Conservation (phyloP, 2,113 vertebrate species). For the Plecturocebus donacophilus region DNA sequence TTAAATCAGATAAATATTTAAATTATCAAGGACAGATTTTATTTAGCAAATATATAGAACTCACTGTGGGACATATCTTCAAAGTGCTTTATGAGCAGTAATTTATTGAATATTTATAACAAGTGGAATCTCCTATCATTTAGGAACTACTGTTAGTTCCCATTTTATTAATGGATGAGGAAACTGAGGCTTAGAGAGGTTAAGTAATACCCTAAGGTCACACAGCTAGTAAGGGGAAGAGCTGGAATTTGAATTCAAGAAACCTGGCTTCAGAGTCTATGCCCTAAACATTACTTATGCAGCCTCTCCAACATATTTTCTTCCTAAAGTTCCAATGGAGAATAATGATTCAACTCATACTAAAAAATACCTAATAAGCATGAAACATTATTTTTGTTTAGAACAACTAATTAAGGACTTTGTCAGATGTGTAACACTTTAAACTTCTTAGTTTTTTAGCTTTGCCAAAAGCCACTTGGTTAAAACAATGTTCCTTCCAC, state of each 20-base stretch:
- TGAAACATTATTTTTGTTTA: neutral
- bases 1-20: conserved; percentile 37
- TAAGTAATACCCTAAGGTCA: neutral
- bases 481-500: neutral
- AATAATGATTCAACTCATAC: conserved; percentile 1
- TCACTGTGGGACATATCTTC: neutral
- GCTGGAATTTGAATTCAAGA: conserved; percentile 29
- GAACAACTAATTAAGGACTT: neutral
- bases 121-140: neutral
- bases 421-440: neutral
- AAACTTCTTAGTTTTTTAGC: neutral
- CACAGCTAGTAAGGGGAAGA: neutral
- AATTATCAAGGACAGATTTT: neutral
- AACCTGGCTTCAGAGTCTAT: neutral
- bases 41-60: conserved; percentile 17
- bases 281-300: neutral
- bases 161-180: neutral
- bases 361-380: conserved; percentile 13
- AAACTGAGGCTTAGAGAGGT: conserved; percentile 28
- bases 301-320: neutral
- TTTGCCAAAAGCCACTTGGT: neutral
- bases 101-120: neutral
- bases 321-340: neutral
- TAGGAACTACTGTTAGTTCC: neutral
- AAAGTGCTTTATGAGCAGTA: neutral